Conservation (phyloP, 2,797 vertebrate genomes). For the Phataginus tetradactyla region DNA sequence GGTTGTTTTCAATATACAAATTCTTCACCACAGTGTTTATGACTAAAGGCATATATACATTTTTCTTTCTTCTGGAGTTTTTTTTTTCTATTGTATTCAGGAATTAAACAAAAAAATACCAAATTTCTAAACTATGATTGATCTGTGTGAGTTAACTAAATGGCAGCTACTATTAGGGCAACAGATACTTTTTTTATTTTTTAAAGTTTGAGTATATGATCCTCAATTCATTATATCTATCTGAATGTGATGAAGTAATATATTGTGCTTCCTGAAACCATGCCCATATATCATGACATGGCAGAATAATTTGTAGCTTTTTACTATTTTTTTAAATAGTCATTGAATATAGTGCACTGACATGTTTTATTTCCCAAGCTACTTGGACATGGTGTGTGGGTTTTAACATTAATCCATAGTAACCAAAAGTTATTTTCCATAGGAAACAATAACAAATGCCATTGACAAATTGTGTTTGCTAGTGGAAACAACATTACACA, state of each 20-base stretch:
- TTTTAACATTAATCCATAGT: slow-evolving; percentile 66
- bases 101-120: background rate
- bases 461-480: slow-evolving; percentile 71
- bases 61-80: background rate
- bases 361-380: slow-evolving; percentile 65
- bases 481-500: slow-evolving; percentile 58
- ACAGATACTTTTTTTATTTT: too few species aligned
- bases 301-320: slow-evolving; percentile 39
- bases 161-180: too few species aligned
- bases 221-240: slow-evolving; percentile 45
- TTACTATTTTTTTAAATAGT: slow-evolving; percentile 67
- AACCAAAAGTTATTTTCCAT: slow-evolving; percentile 68
- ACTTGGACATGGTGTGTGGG: slow-evolving; percentile 45
- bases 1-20: background rate
- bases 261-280: background rate
- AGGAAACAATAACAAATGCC: slow-evolving; percentile 61
- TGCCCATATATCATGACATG: background rate
- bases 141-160: background rate
- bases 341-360: slow-evolving; percentile 42
- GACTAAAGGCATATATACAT: background rate
- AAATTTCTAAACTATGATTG: slow-evolving; percentile 25
- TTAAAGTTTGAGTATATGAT: background rate
- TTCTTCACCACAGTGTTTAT: background rate
- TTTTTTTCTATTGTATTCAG: background rate
- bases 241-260: slow-evolving; percentile 31